Evolutionary conservation across 2,888 invertebrate species (phyloP).

Genomic region (Drosophila subsilvestris): DNA sequence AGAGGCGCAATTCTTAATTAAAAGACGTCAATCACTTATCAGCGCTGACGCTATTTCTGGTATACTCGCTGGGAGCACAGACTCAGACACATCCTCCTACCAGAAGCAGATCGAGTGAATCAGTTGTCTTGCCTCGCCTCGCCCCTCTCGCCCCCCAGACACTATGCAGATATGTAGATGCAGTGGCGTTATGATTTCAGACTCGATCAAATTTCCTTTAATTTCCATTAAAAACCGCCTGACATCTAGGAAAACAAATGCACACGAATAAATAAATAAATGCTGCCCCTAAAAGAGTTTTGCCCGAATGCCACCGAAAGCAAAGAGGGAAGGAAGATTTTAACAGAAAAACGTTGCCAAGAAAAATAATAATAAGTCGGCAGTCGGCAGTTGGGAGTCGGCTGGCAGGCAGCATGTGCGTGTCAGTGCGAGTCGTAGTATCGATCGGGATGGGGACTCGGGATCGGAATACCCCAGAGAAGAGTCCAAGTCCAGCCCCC

Average conservation of each 20-base stretch:
- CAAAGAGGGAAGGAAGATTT: background rate
- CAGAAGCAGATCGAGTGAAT: constrained; percentile 46
- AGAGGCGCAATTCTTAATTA: constrained; percentile 79
- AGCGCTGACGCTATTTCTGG: constrained; percentile 69
- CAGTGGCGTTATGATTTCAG: constrained; percentile 72
- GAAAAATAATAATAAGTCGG: constrained; percentile 43
- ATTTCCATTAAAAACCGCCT: constrained; percentile 71
- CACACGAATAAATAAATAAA: constrained; percentile 66
- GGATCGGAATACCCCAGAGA: constrained; percentile 2
- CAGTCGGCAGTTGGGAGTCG: constrained; percentile 3
- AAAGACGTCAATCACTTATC: constrained; percentile 80
- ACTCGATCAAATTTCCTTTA: constrained; percentile 74
- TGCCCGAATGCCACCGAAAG: constrained; percentile 14
- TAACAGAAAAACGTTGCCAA: constrained; percentile 23
- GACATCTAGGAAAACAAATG: constrained; percentile 68
- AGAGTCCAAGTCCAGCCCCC: constrained; percentile 1
- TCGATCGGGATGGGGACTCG: constrained; percentile 16
- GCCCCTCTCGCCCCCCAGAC: constrained; percentile 2
- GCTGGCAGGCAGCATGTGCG: constrained; percentile 54
- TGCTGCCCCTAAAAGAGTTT: constrained; percentile 38
- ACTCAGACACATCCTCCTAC: constrained; percentile 36
- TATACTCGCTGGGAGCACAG: constrained; percentile 51
- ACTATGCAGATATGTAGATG: background rate
- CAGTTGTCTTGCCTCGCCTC: constrained; percentile 51
- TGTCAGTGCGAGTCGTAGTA: constrained; percentile 34